Evolutionary conservation across 1,140 invertebrate species (phyloP).

Genomic region (Pseudomyrmex dendroicus): DNA sequence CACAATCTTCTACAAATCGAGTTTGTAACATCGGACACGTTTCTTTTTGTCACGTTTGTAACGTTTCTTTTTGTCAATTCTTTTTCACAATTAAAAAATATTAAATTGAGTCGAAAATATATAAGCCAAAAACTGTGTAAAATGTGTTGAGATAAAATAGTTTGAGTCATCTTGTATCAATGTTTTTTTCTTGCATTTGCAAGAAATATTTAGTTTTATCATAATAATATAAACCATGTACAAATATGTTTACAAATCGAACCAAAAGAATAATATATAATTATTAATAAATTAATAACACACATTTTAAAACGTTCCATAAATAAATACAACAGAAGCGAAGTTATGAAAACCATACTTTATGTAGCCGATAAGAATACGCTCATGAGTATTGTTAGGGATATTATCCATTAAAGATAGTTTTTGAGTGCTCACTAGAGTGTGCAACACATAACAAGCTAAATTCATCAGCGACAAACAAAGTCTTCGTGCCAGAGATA

Average conservation of each 20-base stretch:
- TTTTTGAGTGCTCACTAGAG: not conserved
- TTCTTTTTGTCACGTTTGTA: constrained; percentile 53
- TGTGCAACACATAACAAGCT: not conserved
- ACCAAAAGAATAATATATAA: no score
- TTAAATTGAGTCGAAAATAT: not conserved
- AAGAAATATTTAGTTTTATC: no score
- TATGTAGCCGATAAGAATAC: no score
- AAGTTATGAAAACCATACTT: not conserved
- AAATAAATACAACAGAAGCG: no score
- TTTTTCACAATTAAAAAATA: not conserved
- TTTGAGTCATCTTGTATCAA: no score
- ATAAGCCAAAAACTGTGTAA: not conserved
- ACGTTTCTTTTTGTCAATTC: constrained; percentile 51
- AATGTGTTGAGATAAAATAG: no score
- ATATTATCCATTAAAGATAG: not conserved
- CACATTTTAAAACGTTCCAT: no score
- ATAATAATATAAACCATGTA: no score
- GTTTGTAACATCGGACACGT: constrained; percentile 58
- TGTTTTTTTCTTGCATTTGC: not conserved
- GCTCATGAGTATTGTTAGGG: not conserved
- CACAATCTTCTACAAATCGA: constrained; percentile 24
- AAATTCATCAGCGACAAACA: constrained; percentile 21
- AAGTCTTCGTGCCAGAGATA: not conserved
- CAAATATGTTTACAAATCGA: no score
- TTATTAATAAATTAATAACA: no score